Conservation (phyloP, 2,888 invertebrate genomes). For the Suillia variegata region DNA sequence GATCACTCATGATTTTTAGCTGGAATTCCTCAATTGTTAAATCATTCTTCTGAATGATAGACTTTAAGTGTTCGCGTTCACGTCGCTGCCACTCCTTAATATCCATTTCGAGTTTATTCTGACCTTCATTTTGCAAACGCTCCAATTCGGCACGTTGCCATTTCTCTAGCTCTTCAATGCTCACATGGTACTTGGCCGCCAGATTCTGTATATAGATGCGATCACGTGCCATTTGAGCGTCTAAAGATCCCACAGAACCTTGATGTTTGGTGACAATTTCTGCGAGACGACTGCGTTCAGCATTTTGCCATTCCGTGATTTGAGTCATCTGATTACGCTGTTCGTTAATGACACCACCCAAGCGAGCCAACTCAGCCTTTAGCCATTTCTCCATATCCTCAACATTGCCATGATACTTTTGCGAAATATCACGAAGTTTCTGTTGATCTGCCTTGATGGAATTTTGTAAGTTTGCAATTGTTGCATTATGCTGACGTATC, state of each 20-base stretch:
- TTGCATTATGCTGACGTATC: conserved; percentile 52
- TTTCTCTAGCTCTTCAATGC: conserved; percentile 54
- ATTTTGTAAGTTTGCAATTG: conserved; percentile 50
- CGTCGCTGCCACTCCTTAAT: conserved; percentile 55
- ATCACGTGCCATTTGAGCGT: conserved; percentile 49
- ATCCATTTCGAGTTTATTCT: conserved; percentile 37
- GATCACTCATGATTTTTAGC: conserved; percentile 50
- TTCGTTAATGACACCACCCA: conserved; percentile 48
- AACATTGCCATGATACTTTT: conserved; percentile 53
- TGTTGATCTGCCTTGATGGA: conserved; percentile 53
- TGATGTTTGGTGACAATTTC: conserved; percentile 50
- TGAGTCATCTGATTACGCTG: conserved; percentile 53
- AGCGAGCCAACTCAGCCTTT: conserved; percentile 49
- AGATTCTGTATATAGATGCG: conserved; percentile 48
- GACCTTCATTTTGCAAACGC: conserved; percentile 48
- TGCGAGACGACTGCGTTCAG: conserved; percentile 53
- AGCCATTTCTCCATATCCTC: conserved; percentile 55
- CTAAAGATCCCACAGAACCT: conserved; percentile 50
- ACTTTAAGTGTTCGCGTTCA: conserved; percentile 47
- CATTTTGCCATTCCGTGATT: conserved; percentile 54
- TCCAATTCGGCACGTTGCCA: conserved; percentile 56
- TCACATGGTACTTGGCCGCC: conserved; percentile 54
- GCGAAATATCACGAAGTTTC: conserved; percentile 46
- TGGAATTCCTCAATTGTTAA: conserved; percentile 57
- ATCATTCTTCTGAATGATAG: conserved; percentile 50